Base-by-base conservation (phyloP, 37 sponge, comb jelly and placozoan genomes). In the Ephydatia muelleri region DNA sequence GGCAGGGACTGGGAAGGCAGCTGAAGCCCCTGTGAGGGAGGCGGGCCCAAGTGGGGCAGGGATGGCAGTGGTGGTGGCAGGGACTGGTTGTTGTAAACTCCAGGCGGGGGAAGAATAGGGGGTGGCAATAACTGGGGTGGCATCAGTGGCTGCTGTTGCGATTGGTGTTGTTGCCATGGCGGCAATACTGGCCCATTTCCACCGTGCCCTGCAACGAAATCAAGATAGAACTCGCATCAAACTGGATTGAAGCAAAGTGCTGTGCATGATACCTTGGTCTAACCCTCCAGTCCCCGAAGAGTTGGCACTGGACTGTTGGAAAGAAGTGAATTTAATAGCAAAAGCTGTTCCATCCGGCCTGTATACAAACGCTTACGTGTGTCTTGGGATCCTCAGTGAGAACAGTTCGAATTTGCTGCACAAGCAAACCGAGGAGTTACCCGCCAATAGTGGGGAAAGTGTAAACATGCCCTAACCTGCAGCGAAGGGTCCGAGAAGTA, bases 401-500 rank as follows among this genome's bases (percentile, higher is more conserved):
- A 19, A 86, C 57, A 11, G 74, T 75, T 80, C 80, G 65, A 21
- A 80, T 86, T 86, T 86, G 87, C 87, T 86, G 75, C 29, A 28
- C 22, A 4, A 31, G 37, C 28, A 66, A 67, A 67, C 38, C 5
- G n/a, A 32, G 12, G 72, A 47, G 47, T 30, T 11, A 3, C 31
- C 5, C 38, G 2, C 64, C 47, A 82, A 75, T 29, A 6, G 0
- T 25, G 29, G 38, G 23, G 38, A 31, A 5, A 0, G 8, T 16
- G n/a, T 5, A 23, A 68, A n/a, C 66, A 1, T 23, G 0, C 13
- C n/a, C 86, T 78, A 33, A 85, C 84, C 77, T 85, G 67, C 64
- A 93, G 79, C 22, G 79, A 67, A 5, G n/a, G 19, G 38, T 90
- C 91, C 1, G 64, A 76, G 76, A 96, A 94, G 49, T 93, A 96